Percentiles rank a stretch among this genome's conserved stretches.
These are phyloP conservation scores for Drosophila flavopinicola DNA, from an alignment of 2,888 invertebrate genomes.

Conservation along the genomic window DNA sequence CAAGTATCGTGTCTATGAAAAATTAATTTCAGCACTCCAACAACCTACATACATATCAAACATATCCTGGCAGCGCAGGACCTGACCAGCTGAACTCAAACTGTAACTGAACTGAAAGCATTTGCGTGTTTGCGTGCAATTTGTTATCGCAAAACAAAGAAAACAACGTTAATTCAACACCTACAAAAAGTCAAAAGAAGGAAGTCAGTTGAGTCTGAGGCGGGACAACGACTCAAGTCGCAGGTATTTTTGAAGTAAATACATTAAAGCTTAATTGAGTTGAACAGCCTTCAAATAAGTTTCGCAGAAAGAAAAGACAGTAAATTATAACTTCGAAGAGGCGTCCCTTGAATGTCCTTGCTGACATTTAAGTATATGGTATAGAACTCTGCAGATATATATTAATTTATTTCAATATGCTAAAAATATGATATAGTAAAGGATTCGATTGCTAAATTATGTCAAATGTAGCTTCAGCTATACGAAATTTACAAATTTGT, in stretches of 20 bases:
- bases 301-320: background rate
- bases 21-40: constrained; percentile 65
- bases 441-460: too few relatives aligned
- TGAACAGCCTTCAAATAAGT: constrained; percentile 15
- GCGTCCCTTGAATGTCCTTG: too few relatives aligned
- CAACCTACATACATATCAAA: constrained; percentile 33
- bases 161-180: constrained; percentile 71
- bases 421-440: too few relatives aligned
- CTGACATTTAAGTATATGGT: too few relatives aligned
- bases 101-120: constrained; percentile 13
- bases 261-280: constrained; percentile 43
- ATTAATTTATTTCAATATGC: too few relatives aligned
- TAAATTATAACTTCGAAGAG: too few relatives aligned
- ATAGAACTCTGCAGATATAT: too few relatives aligned
- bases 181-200: constrained; percentile 56
- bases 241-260: constrained; percentile 23
- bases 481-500: too few relatives aligned
- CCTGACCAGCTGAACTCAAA: background rate
- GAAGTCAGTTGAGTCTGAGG: background rate
- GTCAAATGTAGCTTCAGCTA: too few relatives aligned
- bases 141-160: constrained; percentile 66
- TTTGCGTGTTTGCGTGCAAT: constrained; percentile 70
- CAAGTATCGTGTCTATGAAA: constrained; percentile 64
- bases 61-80: constrained; percentile 8
- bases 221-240: constrained; percentile 8